phyloP scores from a whole-genome alignment of 2,113 vertebrate species.

The Agapornis roseicollis region DNA sequence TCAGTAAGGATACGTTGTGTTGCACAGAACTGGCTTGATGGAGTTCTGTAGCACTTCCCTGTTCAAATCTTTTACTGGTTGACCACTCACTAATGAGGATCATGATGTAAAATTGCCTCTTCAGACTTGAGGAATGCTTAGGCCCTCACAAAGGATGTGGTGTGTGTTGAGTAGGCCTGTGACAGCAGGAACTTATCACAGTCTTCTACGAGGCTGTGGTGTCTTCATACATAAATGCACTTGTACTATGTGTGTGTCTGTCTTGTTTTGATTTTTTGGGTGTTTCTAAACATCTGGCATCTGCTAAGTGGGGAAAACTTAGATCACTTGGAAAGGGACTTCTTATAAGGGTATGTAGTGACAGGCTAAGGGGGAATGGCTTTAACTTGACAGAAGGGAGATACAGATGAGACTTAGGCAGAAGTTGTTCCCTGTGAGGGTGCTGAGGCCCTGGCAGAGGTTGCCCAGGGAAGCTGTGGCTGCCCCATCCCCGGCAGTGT shows the following conservation, averaged over 20 bases:
- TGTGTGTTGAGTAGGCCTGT: not conserved
- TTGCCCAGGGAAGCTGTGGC: not conserved
- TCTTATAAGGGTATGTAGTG: not conserved
- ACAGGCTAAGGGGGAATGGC: not conserved
- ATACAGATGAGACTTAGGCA: not conserved
- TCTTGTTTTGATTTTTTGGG: not conserved
- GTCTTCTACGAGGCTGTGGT: not conserved
- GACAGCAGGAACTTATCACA: not conserved
- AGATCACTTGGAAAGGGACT: not conserved
- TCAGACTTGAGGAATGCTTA: not conserved
- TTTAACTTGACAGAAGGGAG: not conserved
- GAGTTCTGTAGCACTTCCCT: not conserved
- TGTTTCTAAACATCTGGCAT: not conserved
- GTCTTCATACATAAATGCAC: not conserved
- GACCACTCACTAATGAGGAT: not conserved
- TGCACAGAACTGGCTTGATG: not conserved
- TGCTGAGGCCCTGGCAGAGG: not conserved
- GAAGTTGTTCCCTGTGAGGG: not conserved
- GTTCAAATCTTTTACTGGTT: not conserved
- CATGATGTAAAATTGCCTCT: not conserved
- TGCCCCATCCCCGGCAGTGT: not conserved
- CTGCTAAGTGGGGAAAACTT: not conserved
- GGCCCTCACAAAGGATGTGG: not conserved
- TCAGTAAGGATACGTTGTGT: not conserved
- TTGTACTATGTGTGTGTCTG: not conserved